Conservation (phyloP, 2,888 invertebrate genomes). For the Scaptomyza caliginosa region DNA sequence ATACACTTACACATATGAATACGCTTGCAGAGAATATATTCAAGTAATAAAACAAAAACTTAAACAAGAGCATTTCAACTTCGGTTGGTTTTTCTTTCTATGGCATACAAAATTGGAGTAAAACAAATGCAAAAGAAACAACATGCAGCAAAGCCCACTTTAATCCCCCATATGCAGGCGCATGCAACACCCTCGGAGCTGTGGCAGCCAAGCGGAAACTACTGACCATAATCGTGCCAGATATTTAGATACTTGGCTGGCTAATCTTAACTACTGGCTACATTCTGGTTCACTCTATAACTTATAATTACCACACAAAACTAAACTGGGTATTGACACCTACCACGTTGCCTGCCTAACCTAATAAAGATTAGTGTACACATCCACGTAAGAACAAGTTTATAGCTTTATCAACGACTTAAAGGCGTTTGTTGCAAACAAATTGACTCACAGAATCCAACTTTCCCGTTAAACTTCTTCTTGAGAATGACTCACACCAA, state of each 20-base stretch:
- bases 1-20: background rate
- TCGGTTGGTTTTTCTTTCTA: background rate
- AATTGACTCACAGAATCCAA: background rate
- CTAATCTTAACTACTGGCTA: conserved; percentile 29
- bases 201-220: conserved; percentile 63
- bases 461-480: too few relatives aligned
- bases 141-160: conserved; percentile 33
- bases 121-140: conserved; percentile 43
- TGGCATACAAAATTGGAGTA: conserved; percentile 7
- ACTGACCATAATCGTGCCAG: conserved; percentile 33
- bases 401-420: background rate
- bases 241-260: conserved; percentile 24
- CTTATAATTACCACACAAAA: conserved; percentile 25
- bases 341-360: conserved; percentile 24
- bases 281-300: conserved; percentile 41
- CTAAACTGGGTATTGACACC: conserved; percentile 47
- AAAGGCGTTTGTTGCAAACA: too few relatives aligned
- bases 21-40: background rate
- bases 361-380: background rate
- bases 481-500: background rate
- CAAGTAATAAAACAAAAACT: too few relatives aligned
- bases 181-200: conserved; percentile 1
- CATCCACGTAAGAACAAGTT: background rate
- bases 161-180: background rate
- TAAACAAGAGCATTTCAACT: background rate